These are phyloP conservation scores for Diarsia brunnea DNA, from an alignment of 2,888 invertebrate genomes.

Conservation along the genomic window DNA sequence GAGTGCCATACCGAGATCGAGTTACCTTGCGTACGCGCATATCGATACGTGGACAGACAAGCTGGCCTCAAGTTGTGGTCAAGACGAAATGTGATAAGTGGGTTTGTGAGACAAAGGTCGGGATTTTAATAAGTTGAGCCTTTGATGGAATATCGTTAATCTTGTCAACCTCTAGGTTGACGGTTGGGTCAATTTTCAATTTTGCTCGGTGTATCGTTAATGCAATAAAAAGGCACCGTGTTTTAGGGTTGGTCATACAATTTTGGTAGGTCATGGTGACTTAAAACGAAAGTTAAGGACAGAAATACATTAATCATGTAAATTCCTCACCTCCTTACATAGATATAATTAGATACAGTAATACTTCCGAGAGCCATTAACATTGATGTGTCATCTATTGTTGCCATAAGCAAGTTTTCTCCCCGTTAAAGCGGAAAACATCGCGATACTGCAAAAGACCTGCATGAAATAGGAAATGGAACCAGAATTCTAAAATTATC, in stretches of 20 bases:
- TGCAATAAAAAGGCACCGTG: neutral
- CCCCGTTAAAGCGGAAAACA: neutral
- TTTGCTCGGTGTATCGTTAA: conserved; percentile 5
- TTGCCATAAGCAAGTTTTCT: conserved; percentile 14
- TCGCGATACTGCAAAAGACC: conserved; percentile 3
- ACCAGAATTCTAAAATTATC: conserved; percentile 19
- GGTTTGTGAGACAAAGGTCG: conserved; percentile 61
- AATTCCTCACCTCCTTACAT: neutral
- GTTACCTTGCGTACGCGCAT: conserved; percentile 74
- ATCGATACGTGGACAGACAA: conserved; percentile 76
- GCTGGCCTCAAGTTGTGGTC: conserved; percentile 73
- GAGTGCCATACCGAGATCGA: conserved; percentile 75
- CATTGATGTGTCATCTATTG: conserved; percentile 37
- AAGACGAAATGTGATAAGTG: conserved; percentile 66
- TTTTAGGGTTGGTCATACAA: neutral
- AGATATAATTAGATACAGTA: conserved; percentile 23
- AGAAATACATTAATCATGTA: conserved; percentile 6
- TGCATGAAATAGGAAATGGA: conserved; percentile 30
- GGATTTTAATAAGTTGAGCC: conserved; percentile 36
- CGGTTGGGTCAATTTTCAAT: conserved; percentile 23
- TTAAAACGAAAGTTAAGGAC: conserved; percentile 4
- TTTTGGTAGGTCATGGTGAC: neutral
- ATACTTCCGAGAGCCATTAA: conserved; percentile 38
- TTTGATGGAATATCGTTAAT: conserved; percentile 43
- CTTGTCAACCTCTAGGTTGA: conserved; percentile 27